Base-by-base conservation (phyloP, 2,888 invertebrate species). In the Hirtodrosophila confusa region DNA sequence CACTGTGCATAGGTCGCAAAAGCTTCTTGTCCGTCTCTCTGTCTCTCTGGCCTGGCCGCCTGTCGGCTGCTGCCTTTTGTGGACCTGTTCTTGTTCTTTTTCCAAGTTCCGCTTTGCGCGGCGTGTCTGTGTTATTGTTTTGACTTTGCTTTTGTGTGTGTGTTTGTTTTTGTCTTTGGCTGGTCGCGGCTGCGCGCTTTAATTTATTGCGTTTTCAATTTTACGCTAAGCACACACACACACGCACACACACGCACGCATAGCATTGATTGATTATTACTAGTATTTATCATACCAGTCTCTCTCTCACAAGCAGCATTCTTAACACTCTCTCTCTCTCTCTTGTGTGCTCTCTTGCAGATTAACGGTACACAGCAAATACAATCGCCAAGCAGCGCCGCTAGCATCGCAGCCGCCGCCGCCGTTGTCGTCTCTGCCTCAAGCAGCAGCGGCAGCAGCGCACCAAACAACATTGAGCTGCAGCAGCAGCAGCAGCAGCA, bases 321-420 rank as follows among this genome's bases (percentile, higher is more conserved):
- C 17, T 36, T 17, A 5, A 23, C 17, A 7, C 23, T 53, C 48
- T 48, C 23, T 51, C 27, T 12, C 12, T 49, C 35, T 53, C 33
- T 49, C 31, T 49, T 35, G 36, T 24, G 24, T 10, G 27, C 23
- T 27, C 10, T 31, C 23, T 69, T 69, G 9, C 73, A 84, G 88
- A 87, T 63, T 72, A 84, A 84, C 83, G 75, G 87, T 64, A 78
- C 88, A 66, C 88, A 83, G 58, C 86, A 84, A 49, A 56, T 84
- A 41, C 78, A 80, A 66, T 63, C 75, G 64, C 84, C 86, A 50
- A 62, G 71, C 78, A 76, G 76, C 71, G 75, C 63, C 47, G 80
- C 76, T 24, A 73, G 63, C 75, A 85, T 75, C 47, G 64, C 61
- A 50, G 65, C 84, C 50, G 56, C 80, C 50, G 62, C 75, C 57